These are phyloP conservation scores for Callionymus lyra DNA, from an alignment of 2,113 vertebrate genomes.

Conservation along the genomic window DNA sequence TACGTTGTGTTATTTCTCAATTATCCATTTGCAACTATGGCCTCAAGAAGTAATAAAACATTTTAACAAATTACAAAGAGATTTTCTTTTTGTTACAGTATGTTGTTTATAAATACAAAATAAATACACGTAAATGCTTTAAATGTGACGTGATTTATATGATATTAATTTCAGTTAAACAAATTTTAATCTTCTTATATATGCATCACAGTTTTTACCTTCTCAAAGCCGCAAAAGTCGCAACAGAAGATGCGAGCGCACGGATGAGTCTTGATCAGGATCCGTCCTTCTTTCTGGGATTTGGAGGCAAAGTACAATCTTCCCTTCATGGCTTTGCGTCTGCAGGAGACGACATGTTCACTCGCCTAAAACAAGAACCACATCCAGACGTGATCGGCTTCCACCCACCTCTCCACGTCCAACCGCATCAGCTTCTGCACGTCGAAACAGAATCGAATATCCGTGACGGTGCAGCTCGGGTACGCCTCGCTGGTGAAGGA, in stretches of 20 bases:
- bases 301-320: constrained; percentile 86
- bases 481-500: constrained; percentile 81
- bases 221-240: constrained; percentile 81
- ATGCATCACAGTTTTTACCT: too few relatives aligned
- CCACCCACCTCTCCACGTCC: constrained; percentile 80
- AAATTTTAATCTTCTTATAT: too few relatives aligned
- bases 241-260: constrained; percentile 89
- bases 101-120: too few relatives aligned
- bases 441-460: constrained; percentile 88
- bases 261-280: constrained; percentile 87
- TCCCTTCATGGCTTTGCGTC: constrained; percentile 93
- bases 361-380: background rate
- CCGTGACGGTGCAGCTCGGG: constrained; percentile 86
- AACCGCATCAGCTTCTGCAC: constrained; percentile 84
- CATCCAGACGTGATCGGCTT: background rate
- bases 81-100: too few relatives aligned
- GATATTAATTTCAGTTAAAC: too few relatives aligned
- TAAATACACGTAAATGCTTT: too few relatives aligned
- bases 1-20: too few relatives aligned
- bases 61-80: too few relatives aligned
- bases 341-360: constrained; percentile 44
- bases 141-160: too few relatives aligned
- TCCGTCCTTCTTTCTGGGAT: constrained; percentile 82
- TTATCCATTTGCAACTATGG: too few relatives aligned
- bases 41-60: too few relatives aligned